phyloP scores from a whole-genome alignment of 2,797 vertebrate genomes.

The Scolopax rusticola region DNA sequence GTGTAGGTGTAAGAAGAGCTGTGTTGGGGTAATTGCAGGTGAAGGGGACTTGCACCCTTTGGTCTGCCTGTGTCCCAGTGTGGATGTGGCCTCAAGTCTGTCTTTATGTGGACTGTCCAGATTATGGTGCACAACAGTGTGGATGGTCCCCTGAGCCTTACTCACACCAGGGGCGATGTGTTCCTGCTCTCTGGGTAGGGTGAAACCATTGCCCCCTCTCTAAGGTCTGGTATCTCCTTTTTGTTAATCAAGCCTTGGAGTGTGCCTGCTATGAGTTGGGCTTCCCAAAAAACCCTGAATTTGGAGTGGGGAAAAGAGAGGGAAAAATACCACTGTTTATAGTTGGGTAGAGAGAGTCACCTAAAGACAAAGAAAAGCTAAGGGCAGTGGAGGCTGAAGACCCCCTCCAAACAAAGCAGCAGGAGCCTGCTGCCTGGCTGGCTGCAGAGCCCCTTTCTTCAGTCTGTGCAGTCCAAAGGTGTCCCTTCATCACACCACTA shows the following conservation, averaged over 20 bases:
- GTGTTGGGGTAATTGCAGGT: neutral
- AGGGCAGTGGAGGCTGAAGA: neutral
- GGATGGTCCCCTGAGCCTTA: neutral
- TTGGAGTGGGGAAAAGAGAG: neutral
- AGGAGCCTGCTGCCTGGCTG: accelerated
- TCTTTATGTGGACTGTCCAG: neutral
- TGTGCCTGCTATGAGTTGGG: neutral
- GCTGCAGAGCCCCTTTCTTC: neutral
- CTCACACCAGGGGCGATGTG: accelerated
- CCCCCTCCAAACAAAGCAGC: accelerated
- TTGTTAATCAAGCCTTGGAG: neutral
- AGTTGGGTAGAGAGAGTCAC: neutral
- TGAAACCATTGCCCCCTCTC: neutral
- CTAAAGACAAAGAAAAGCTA: neutral
- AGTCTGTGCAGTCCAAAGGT: neutral
- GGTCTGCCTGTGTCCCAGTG: accelerated
- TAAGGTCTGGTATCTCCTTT: neutral
- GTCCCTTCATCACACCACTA: accelerated
- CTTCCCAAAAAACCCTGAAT: neutral
- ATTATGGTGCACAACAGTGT: neutral
- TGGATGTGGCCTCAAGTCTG: accelerated
- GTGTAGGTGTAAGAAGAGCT: accelerated
- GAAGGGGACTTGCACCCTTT: neutral
- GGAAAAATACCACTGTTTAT: accelerated
- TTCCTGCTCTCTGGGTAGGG: neutral